Evolutionary conservation across 2,888 invertebrate genomes (phyloP).

Genomic region (Synanthedon tipuliformis): DNA sequence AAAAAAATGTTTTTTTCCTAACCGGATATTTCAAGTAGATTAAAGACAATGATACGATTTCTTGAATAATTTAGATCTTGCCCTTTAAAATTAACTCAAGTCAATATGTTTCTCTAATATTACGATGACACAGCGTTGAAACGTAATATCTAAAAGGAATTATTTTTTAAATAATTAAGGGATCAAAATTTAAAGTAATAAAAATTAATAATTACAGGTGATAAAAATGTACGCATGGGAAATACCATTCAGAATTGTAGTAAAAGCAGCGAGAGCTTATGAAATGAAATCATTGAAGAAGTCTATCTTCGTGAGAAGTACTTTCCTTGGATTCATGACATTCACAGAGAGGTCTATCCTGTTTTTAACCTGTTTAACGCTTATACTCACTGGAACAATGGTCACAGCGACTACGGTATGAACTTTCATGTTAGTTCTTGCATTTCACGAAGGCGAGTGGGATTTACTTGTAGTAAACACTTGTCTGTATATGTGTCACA

Average conservation of each 20-base stretch:
- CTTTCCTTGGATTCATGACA: slow-evolving; percentile 77
- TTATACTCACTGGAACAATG: slow-evolving; percentile 39
- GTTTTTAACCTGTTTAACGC: slow-evolving; percentile 69
- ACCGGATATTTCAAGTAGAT: no score
- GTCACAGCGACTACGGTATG: slow-evolving; percentile 48
- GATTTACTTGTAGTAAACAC: no score
- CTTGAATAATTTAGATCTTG: no score
- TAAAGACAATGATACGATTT: no score
- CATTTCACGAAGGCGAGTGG: no score
- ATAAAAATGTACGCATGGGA: slow-evolving; percentile 98
- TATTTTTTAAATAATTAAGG: slow-evolving; percentile 19
- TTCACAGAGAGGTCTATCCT: slow-evolving; percentile 80
- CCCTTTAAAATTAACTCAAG: no score
- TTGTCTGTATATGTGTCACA: no score
- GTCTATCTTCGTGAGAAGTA: slow-evolving; percentile 73
- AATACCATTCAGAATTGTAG: slow-evolving; percentile 80
- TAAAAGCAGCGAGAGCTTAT: slow-evolving; percentile 67
- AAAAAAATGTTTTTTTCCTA: no score
- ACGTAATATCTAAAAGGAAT: neutral
- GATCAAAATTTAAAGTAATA: neutral
- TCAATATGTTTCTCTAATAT: no score
- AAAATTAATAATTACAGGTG: slow-evolving; percentile 56
- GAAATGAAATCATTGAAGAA: slow-evolving; percentile 70
- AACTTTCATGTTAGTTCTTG: neutral
- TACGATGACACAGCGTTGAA: no score